Conservation (phyloP, 30 jellyfish, hydroid and myxozoan species). For the Aurelia sp. region DNA sequence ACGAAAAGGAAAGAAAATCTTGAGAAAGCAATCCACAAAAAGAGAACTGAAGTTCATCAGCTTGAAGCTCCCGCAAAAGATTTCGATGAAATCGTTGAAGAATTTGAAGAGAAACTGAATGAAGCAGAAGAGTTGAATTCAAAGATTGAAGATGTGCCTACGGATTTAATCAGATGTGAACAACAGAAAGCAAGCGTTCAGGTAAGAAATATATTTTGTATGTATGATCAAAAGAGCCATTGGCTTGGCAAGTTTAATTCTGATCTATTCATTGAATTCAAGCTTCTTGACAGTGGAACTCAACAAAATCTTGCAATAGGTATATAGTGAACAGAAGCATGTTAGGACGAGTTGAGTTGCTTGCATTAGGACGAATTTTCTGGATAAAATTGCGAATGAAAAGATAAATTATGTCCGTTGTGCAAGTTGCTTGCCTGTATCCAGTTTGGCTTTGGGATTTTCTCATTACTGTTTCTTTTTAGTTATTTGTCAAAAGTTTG, state of each 20-base stretch:
- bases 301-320: too few species aligned
- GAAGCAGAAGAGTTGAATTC: constrained; percentile 55
- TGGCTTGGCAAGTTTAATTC: too few species aligned
- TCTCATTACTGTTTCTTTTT: not conserved
- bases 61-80: constrained; percentile 72
- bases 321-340: too few species aligned
- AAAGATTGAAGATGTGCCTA: constrained; percentile 57
- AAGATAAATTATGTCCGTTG: too few species aligned
- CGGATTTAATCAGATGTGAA: constrained; percentile 76
- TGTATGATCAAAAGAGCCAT: too few species aligned
- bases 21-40: constrained; percentile 19
- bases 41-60: constrained; percentile 68
- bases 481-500: not conserved
- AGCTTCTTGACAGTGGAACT: too few species aligned
- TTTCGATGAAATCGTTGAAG: constrained; percentile 43
- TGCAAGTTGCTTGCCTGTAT: too few species aligned
- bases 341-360: too few species aligned
- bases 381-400: too few species aligned
- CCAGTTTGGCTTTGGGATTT: too few species aligned
- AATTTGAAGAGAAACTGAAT: constrained; percentile 47
- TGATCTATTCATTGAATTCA: too few species aligned
- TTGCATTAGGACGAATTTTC: too few species aligned
- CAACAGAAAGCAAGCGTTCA: constrained; percentile 55
- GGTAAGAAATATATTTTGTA: constrained; percentile 6
- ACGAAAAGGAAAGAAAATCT: constrained; percentile 53